Percentiles rank a stretch among this genome's conserved stretches.
Evolutionary conservation across 1,140 invertebrate genomes (phyloP).

Genomic region (Brachionus rubens): DNA sequence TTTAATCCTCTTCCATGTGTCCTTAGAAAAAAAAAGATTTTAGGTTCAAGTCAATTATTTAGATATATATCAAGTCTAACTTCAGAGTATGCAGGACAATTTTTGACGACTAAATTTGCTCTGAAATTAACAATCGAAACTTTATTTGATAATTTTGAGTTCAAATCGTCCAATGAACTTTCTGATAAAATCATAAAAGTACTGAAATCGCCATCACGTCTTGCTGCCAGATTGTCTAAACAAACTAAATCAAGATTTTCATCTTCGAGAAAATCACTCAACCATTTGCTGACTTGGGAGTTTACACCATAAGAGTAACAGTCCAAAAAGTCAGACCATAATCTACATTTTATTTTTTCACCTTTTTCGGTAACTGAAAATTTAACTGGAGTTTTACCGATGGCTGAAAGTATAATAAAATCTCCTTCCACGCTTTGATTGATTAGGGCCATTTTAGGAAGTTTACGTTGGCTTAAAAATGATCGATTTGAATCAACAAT

Average conservation of each 20-base stretch:
- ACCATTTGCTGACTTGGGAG: conserved; percentile 5
- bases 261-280: conserved; percentile 15
- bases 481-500: conserved; percentile 8
- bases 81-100: conserved; percentile 20
- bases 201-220: conserved; percentile 15
- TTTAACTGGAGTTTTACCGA: neutral
- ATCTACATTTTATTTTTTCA: conserved; percentile 7
- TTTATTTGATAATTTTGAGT: conserved; percentile 9
- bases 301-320: conserved; percentile 24
- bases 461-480: conserved; percentile 13
- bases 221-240: neutral
- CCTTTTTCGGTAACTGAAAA: neutral
- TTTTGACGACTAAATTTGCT: conserved; percentile 42
- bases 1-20: conserved; percentile 51
- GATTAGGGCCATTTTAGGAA: conserved; percentile 29
- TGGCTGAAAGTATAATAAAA: neutral
- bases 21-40: conserved; percentile 48
- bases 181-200: conserved; percentile 32
- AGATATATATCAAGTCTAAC: conserved; percentile 3
- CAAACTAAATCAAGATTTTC: conserved; percentile 33
- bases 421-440: neutral
- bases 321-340: conserved; percentile 3
- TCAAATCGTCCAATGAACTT: conserved; percentile 8
- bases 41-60: neutral
- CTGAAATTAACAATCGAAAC: conserved; percentile 40